Base-by-base conservation (phyloP, 2,113 vertebrate genomes). In the Gambusia holbrooki region DNA sequence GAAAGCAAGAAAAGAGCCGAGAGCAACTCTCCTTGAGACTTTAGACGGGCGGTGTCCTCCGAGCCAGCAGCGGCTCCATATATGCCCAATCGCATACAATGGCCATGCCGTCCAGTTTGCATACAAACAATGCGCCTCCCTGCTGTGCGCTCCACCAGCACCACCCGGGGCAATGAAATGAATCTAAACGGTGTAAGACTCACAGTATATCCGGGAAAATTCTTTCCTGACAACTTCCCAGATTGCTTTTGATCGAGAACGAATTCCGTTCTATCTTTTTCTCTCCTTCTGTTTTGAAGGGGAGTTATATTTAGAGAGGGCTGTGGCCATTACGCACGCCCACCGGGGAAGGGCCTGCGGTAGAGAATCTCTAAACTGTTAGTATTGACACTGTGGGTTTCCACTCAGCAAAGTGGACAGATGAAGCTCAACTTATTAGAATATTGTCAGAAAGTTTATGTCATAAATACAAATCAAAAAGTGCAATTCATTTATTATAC, bases 31-130 rank as follows among this genome's bases (percentile, higher is more conserved):
- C 81, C 84, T 87, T 71, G 86, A 69, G 66, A 79, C 81, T 80
- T 90, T 76, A 92, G 66, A 90, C 89, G 79, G 82, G 74, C 78
- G 87, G 89, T 81, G 69, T 85, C 82, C 83, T 84, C 76, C 33
- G 64, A 66, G 82, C 80, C 82, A 76, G 75, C 86, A 84, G 74
- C 66, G 85, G 84, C 82, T 89, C 93, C 91, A 93, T 94, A 94
- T 95, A 95, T 93, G 92, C 88, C 85, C 84, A 77, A 74, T 83
- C 86, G 68, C 86, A 69, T 82, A 95, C 94, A 95, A 94, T 91
- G 84, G 89, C 89, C 92, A 86, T 91, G 82, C 72, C 90, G 84
- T 87, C 84, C 82, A 86, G 90, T 95, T 95, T 92, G 87, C 94
- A 95, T 95, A 85, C 72, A 89, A 74, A 95, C 94, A 95, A 95